phyloP scores from a whole-genome alignment of 2,797 vertebrate genomes.

The Gila robusta region DNA sequence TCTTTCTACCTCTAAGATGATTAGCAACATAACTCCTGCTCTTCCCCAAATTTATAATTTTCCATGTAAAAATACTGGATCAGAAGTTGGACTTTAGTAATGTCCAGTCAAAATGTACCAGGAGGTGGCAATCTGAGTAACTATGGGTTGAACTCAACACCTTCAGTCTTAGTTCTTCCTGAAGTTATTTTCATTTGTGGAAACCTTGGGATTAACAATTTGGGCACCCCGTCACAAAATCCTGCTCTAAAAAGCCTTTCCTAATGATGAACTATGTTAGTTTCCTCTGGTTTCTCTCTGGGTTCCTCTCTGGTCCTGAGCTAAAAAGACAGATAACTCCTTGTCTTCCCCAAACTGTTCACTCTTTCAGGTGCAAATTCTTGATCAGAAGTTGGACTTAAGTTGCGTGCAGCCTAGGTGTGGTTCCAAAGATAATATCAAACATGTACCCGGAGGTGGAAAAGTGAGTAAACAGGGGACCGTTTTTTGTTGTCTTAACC shows the following conservation, averaged over 20 bases:
- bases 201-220: neutral
- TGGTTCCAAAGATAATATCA: slow-evolving; percentile 98
- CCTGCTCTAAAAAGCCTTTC: neutral
- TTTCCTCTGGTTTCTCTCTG: slow-evolving; percentile 38
- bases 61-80: slow-evolving; percentile 78
- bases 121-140: slow-evolving; percentile 76
- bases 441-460: slow-evolving; percentile 87
- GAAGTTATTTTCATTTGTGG: slow-evolving; percentile 53
- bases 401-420: slow-evolving; percentile 83
- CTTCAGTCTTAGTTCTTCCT: slow-evolving; percentile 47
- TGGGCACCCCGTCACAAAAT: neutral
- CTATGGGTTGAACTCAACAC: slow-evolving; percentile 44
- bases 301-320: slow-evolving; percentile 53
- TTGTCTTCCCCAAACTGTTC: slow-evolving; percentile 63
- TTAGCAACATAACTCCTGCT: slow-evolving; percentile 25
- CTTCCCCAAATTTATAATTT: slow-evolving; percentile 55
- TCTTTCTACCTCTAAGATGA: neutral
- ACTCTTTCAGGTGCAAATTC: slow-evolving; percentile 79
- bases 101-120: slow-evolving; percentile 82
- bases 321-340: slow-evolving; percentile 63
- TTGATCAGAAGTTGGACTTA: slow-evolving; percentile 82
- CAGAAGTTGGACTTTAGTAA: slow-evolving; percentile 78
- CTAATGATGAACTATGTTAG: neutral
- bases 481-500: neutral
- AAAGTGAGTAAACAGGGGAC: slow-evolving; percentile 75